These are phyloP conservation scores for Channa argus DNA, from an alignment of 2,113 vertebrate species.

Conservation along the genomic window DNA sequence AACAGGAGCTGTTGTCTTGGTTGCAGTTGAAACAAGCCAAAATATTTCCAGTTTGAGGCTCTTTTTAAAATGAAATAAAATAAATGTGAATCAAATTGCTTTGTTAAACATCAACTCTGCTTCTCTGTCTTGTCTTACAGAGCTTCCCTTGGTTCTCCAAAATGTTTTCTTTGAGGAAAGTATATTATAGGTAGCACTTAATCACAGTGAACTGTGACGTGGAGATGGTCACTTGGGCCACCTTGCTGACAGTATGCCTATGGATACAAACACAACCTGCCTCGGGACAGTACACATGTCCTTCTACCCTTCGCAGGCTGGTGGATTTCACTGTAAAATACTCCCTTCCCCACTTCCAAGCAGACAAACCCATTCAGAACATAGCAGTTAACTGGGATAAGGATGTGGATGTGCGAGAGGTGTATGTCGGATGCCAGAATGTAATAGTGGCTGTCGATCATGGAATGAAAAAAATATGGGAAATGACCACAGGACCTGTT, in stretches of 20 bases:
- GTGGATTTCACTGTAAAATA: slow-evolving; percentile 87
- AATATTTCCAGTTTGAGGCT: slow-evolving; percentile 35
- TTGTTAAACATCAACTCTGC: slow-evolving; percentile 50
- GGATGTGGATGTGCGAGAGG: background rate
- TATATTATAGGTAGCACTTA: slow-evolving; percentile 67
- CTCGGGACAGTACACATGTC: slow-evolving; percentile 78
- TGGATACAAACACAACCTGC: slow-evolving; percentile 75
- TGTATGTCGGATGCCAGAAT: slow-evolving; percentile 90
- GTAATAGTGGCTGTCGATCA: slow-evolving; percentile 81
- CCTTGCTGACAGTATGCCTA: slow-evolving; percentile 74
- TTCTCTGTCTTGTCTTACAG: slow-evolving; percentile 53
- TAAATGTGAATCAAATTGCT: background rate
- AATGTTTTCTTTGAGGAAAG: slow-evolving; percentile 62
- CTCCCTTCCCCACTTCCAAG: slow-evolving; percentile 78
- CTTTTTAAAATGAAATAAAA: background rate
- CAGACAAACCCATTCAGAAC: slow-evolving; percentile 85
- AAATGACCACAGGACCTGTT: slow-evolving; percentile 87
- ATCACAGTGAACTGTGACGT: slow-evolving; percentile 54
- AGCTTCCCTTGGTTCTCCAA: slow-evolving; percentile 45
- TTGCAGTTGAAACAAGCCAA: slow-evolving; percentile 26
- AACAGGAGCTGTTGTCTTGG: background rate
- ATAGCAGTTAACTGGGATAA: slow-evolving; percentile 65
- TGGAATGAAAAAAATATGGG: slow-evolving; percentile 67
- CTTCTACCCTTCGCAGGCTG: slow-evolving; percentile 52
- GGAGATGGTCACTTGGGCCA: slow-evolving; percentile 80